Conservation (phyloP, 64 coral and sea anemone genomes). For the Montipora capricornis region DNA sequence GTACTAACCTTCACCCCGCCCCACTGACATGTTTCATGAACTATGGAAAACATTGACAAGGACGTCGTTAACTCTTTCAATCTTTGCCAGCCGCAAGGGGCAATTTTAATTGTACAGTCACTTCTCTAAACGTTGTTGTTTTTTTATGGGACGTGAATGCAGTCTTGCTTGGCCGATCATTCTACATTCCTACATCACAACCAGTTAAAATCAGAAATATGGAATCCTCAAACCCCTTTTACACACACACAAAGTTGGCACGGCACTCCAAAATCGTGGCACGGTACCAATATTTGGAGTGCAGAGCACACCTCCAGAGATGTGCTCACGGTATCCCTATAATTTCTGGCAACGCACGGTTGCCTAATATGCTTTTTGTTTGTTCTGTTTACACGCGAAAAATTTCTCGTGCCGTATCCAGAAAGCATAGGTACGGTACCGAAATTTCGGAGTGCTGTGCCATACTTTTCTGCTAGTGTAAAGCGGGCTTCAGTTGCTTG, state of each 20-base stretch:
- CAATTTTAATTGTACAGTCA: background rate
- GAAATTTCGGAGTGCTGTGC: no score
- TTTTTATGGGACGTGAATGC: background rate
- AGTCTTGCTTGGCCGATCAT: background rate
- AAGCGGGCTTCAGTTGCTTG: no score
- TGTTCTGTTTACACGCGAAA: background rate
- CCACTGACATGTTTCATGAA: background rate
- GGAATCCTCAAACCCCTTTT: background rate
- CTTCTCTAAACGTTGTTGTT: background rate
- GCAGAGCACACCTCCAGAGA: no score
- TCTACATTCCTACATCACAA: background rate
- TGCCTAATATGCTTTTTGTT: background rate
- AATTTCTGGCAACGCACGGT: no score
- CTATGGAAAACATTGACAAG: background rate
- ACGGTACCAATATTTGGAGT: no score
- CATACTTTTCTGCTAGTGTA: no score
- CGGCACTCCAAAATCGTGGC: no score
- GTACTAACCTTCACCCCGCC: slow-evolving; percentile 39
- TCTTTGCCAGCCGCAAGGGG: background rate
- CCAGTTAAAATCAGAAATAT: background rate
- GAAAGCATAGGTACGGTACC: no score
- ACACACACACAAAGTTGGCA: no score
- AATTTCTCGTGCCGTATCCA: background rate
- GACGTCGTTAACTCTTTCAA: background rate
- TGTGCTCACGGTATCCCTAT: no score